Evolutionary conservation across 2,888 invertebrate species (phyloP), one percentile per base, ranked within the genome.

Genomic region (Acleris laterana): DNA sequence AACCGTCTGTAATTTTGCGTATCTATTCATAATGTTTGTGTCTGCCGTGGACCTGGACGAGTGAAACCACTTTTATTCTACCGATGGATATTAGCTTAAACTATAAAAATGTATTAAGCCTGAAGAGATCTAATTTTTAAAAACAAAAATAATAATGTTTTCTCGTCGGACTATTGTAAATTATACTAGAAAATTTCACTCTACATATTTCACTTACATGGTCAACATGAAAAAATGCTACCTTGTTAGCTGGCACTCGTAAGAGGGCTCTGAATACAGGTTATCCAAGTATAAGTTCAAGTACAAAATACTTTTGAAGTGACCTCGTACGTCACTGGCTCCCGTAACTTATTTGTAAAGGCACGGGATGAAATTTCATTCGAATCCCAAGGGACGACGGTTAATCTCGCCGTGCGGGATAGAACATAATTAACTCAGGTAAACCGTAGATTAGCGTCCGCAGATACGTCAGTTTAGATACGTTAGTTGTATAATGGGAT

Each of bases 361-460:
- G 53, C 57, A 61, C 49, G 49, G 59, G 66, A 64, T 64, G 64
- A 68, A 68, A 70, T 70, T 71, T 70, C 65, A 64, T 66, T 71
- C 51, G 64, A 61, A 61, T 67, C 62, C 63, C 63, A 46, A 48
- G 58, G 68, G 62, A 44, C 52, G 61, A 56, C 61, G 46, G 69
- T 71, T 71, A 71, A 71, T 71, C 69, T 63, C 56, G 60, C 63
- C 61, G 59, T 57, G 63, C 52, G 63, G 66, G 63, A 56, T 58
- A 49, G 57, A 64, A 68, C 69, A 64, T 71, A 69, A 71, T 71
- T 71, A 71, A 71, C 71, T 69, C 59, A 62, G 61, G 66, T 62
- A 57, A 62, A 56, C 56, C 46, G 56, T 44, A 68, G 69, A 68
- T 56, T 63, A 67, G 42, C 9, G 53, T 53, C 19, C 38, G 50